Conservation (phyloP, 1,140 invertebrate genomes). For the Leptinotarsa lineolata region DNA sequence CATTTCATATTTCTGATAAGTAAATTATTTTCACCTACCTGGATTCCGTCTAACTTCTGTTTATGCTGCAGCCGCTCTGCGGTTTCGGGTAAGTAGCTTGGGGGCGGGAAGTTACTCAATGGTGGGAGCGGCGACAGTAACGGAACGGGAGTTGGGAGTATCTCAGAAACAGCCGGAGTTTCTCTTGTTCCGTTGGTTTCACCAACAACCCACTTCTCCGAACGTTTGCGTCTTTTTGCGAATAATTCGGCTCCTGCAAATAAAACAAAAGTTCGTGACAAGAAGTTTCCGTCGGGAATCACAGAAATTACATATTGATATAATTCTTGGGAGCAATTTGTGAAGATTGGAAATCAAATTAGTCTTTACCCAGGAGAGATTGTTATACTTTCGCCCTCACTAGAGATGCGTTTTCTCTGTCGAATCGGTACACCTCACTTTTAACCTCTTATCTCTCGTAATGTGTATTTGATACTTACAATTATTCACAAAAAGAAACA, state of each 20-base stretch:
- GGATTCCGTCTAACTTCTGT: constrained; percentile 62
- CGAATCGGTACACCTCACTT: no score
- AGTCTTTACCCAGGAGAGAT: no score
- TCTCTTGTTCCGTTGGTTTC: constrained; percentile 62
- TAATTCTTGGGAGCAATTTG: no score
- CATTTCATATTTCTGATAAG: no score
- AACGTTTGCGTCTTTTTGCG: constrained; percentile 82
- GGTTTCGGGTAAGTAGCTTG: constrained; percentile 56
- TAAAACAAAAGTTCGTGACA: background rate
- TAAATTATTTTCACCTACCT: constrained; percentile 49
- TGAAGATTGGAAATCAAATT: no score
- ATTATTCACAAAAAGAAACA: no score
- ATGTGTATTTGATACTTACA: no score
- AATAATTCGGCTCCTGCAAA: constrained; percentile 79
- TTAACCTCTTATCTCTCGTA: no score
- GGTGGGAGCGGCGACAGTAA: constrained; percentile 53
- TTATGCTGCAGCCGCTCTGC: constrained; percentile 58
- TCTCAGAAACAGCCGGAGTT: constrained; percentile 47
- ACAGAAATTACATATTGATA: background rate
- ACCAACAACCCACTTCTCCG: constrained; percentile 86
- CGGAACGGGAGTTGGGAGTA: constrained; percentile 55
- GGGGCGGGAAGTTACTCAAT: constrained; percentile 51
- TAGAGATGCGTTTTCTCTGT: no score
- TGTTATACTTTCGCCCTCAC: no score
- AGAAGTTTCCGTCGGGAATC: background rate